A percentile compares a stretch with the other conserved stretches of the same genome.
phyloP scores from a whole-genome alignment of 1,140 invertebrate genomes.

The Dufourea novaeangliae region DNA sequence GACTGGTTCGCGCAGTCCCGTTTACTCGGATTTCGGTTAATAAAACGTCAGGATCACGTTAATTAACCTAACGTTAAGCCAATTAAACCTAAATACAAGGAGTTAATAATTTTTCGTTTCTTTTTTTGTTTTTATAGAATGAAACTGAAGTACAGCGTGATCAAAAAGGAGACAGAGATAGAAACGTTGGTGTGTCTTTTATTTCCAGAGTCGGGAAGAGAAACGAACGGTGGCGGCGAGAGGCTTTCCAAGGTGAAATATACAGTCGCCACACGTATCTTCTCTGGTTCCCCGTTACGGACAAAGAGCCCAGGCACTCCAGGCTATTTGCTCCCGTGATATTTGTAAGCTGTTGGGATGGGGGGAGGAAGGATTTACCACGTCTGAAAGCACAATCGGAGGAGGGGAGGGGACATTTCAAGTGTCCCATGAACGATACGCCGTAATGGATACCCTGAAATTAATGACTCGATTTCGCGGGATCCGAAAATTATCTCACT shows the following conservation, averaged over 20 bases:
- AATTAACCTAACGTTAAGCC: no score
- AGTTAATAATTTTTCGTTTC: no score
- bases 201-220: constrained; percentile 37
- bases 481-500: constrained; percentile 5
- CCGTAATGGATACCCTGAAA: constrained; percentile 5
- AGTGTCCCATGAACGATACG: background rate
- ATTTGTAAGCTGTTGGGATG: constrained; percentile 46
- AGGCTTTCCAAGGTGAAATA: constrained; percentile 49
- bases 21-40: no score
- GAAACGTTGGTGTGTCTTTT: no score
- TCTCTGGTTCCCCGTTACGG: constrained; percentile 37
- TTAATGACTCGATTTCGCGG: constrained; percentile 13
- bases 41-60: no score
- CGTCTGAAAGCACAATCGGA: no score
- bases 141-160: no score
- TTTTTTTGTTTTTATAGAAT: no score
- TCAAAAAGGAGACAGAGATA: constrained; percentile 4
- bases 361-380: background rate
- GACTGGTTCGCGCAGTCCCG: no score
- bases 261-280: constrained; percentile 39
- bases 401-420: background rate
- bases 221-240: constrained; percentile 40
- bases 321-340: constrained; percentile 50
- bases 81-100: no score
- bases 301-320: constrained; percentile 38